Conservation (phyloP, 2,888 invertebrate genomes). For the Mantis religiosa region DNA sequence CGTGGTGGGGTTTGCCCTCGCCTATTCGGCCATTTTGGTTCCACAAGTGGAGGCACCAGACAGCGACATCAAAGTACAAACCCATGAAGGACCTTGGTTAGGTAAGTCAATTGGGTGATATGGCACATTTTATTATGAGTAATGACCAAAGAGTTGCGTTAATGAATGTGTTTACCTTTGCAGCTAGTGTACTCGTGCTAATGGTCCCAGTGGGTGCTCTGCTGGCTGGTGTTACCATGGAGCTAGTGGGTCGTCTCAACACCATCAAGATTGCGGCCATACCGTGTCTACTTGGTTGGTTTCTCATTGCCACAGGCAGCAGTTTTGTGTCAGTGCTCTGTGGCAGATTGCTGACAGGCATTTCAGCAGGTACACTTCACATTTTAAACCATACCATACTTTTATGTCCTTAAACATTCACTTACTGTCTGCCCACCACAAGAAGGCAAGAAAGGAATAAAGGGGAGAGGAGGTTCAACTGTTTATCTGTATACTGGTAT, state of each 20-base stretch:
- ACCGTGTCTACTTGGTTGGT: conserved; percentile 54
- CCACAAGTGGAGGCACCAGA: conserved; percentile 47
- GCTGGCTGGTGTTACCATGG: conserved; percentile 54
- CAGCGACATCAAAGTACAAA: conserved; percentile 38
- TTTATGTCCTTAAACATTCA: neutral
- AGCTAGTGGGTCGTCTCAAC: conserved; percentile 51
- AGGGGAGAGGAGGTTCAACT: no score
- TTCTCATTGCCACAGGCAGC: conserved; percentile 50
- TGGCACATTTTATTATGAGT: no score
- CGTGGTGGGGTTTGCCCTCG: conserved; percentile 56
- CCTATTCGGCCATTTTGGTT: conserved; percentile 54
- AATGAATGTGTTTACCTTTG: conserved; percentile 28
- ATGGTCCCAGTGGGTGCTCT: conserved; percentile 53
- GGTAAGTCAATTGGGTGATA: conserved; percentile 6
- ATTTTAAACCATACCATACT: neutral
- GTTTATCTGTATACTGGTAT: no score
- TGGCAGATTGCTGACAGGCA: conserved; percentile 53
- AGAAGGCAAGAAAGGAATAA: no score
- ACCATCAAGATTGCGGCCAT: conserved; percentile 53
- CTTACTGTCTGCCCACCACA: neutral
- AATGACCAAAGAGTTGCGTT: no score
- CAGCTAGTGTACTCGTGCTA: conserved; percentile 55
- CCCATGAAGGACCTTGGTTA: conserved; percentile 26
- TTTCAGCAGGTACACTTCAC: conserved; percentile 47
- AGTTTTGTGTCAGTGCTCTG: conserved; percentile 50